Conservation (phyloP, 2,888 invertebrate species). For the Panopea generosa region DNA sequence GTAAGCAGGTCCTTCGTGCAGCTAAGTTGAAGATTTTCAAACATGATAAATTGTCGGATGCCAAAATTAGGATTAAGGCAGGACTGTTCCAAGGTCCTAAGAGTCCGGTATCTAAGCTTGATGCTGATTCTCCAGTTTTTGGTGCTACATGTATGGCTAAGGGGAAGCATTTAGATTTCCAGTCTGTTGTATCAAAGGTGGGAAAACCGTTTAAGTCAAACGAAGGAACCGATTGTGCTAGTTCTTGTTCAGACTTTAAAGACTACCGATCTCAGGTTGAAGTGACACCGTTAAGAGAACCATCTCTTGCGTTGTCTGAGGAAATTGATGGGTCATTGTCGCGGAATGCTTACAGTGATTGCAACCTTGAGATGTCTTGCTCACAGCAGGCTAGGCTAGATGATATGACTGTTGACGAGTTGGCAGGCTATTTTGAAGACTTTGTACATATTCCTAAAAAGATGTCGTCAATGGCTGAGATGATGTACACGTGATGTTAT, state of each 20-base stretch:
- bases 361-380: constrained; percentile 86
- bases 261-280: no score
- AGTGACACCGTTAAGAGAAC: no score
- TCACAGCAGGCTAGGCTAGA: constrained; percentile 92
- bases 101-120: constrained; percentile 18
- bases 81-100: constrained; percentile 11
- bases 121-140: constrained; percentile 36
- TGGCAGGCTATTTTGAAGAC: constrained; percentile 97
- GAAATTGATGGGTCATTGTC: constrained; percentile 1
- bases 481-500: constrained; percentile 94
- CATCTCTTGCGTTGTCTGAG: not conserved
- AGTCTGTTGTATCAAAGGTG: not conserved
- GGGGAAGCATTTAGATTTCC: constrained; percentile 9
- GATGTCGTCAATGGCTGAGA: constrained; percentile 99
- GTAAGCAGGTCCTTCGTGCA: constrained; percentile 74
- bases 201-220: no score
- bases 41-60: constrained; percentile 57
- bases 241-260: no score
- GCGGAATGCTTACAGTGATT: constrained; percentile 33
- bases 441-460: constrained; percentile 98
- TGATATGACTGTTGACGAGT: constrained; percentile 96
- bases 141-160: constrained; percentile 35
- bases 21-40: constrained; percentile 73
- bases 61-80: constrained; percentile 20
- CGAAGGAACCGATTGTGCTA: no score